A percentile compares a stretch with the other conserved stretches of the same genome.
phyloP scores from a whole-genome alignment of 30 jellyfish, hydroid and myxozoan genomes.

The Cassiopea xamachana region DNA sequence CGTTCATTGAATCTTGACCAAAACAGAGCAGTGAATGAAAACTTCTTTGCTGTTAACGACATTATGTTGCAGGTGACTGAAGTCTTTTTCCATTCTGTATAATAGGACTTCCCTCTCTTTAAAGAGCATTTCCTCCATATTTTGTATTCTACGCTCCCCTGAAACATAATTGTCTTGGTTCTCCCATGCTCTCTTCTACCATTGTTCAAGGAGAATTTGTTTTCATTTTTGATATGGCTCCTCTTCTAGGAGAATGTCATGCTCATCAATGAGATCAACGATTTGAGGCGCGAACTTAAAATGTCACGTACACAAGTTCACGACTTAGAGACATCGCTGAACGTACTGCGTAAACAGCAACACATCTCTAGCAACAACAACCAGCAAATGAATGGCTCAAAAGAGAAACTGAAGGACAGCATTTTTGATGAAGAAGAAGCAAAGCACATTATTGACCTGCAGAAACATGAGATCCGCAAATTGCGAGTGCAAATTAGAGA shows the following conservation, averaged over 20 bases:
- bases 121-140: too few species aligned
- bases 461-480: constrained; percentile 87
- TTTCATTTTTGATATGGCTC: too few species aligned
- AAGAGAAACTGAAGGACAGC: constrained; percentile 40
- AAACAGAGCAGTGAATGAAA: too few species aligned
- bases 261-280: constrained; percentile 94
- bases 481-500: constrained; percentile 85
- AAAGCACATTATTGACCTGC: constrained; percentile 86
- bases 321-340: constrained; percentile 88
- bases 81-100: not conserved
- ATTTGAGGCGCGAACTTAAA: constrained; percentile 91
- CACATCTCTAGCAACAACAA: constrained; percentile 2
- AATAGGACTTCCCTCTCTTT: not conserved
- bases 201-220: too few species aligned
- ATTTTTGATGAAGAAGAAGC: constrained; percentile 79
- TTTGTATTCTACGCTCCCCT: too few species aligned
- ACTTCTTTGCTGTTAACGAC: too few species aligned
- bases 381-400: constrained; percentile 27
- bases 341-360: constrained; percentile 81
- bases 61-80: too few species aligned
- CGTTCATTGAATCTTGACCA: too few species aligned
- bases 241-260: constrained; percentile 83
- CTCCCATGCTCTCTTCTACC: too few species aligned
- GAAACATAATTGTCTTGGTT: too few species aligned
- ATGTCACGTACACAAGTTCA: constrained; percentile 93